Base-by-base conservation (phyloP, 2,113 vertebrate genomes). In the Proterorhinus semilunaris region DNA sequence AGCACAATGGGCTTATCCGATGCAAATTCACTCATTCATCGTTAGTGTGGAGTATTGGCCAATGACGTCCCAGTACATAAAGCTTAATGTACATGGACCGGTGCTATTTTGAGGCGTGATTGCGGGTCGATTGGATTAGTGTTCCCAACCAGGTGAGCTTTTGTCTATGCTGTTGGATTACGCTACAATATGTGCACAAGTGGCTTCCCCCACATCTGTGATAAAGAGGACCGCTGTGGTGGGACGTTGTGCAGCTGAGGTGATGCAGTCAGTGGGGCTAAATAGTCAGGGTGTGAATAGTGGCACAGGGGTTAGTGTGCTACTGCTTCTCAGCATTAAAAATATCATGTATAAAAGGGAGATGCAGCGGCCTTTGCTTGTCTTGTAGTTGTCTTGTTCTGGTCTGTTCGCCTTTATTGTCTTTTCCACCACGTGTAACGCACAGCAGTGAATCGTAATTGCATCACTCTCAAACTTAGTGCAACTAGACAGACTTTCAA, bases 61-160 rank as follows among this genome's bases (percentile, higher is more conserved):
- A 6, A 36, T 59, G 7, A 13, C 21, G 53, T 50, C 43, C 62
- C 68, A 62, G 44, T 15, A 62, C 44, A 49, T 11, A 5, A 44
- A 43, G 46, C 27, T 49, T 50, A 51, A 45, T 11, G 15, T 1
- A 63, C 57, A 61, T 42, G 12, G 42, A 42, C 10, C 43, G 10
- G 49, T 51, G 75, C 66, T 83, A 69, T 86, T 86, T 72, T 75
- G 63, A 83, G 79, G 66, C 51, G 71, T 68, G 63, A 85, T 78
- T 81, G 66, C 81, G 76, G 79, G 75, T 86, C 69, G 70, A 86
- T 83, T 83, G 84, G 85, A 89, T 89, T 84, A 87, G 42, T 74
- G 68, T 76, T 71, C 65, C 51, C 16, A 64, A 47, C 59, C 62
- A 72, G 72, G 61, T 76, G 65, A 66, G 55, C 48, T 66, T 79